Evolutionary conservation across 2,888 invertebrate species (phyloP), one percentile per base, ranked within the genome.

Genomic region (Dermolepida albohirtum): DNA sequence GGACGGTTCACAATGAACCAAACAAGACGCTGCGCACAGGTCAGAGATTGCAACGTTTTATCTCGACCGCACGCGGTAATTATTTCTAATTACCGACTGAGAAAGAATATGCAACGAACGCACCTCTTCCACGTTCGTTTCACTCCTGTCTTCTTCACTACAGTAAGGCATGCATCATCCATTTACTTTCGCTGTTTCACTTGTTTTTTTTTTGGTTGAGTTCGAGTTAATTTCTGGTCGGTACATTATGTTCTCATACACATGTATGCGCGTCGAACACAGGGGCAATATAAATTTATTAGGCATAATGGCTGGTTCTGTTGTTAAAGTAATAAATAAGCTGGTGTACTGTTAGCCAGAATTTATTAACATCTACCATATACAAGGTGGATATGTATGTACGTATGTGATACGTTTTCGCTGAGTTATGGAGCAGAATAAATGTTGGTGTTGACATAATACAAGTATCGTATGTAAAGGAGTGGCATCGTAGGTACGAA

Each of bases 11-110:
- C 22, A 22, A 22, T 22, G 22, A 22, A 22, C 22, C 22, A 22
- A 22, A 22, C 22, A 4, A 22, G 22, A 22, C n/a, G n/a, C 22
- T 22, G 22, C 22, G 22, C 22, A 4, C 22, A 22, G 22, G 22
- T 22, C 22, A 22, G 22, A 22, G 22, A 22, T 22, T 22, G 22
- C 22, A 12, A 51, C 49, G 51, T 47, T 50, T 64, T 50, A 50
- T 64, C 49, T 39, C 63, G n/a, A 39, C 63, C 40, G 39, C 64
- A 40, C 1, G 22, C 34, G 16, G 16, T 50, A 64, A 64, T 64
- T 64, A 64, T 50, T 64, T 39, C 50, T 64, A 64, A 64, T 64
- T 64, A 64, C 51, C 16, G 27, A 39, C 64, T 41, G 8, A n/a
- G 17, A 64, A 40, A 50, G 27, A 22, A n/a, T 22, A 43, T 14